These are phyloP conservation scores for Pelecanus crispus DNA, from an alignment of 2,113 vertebrate genomes.

Conservation along the genomic window DNA sequence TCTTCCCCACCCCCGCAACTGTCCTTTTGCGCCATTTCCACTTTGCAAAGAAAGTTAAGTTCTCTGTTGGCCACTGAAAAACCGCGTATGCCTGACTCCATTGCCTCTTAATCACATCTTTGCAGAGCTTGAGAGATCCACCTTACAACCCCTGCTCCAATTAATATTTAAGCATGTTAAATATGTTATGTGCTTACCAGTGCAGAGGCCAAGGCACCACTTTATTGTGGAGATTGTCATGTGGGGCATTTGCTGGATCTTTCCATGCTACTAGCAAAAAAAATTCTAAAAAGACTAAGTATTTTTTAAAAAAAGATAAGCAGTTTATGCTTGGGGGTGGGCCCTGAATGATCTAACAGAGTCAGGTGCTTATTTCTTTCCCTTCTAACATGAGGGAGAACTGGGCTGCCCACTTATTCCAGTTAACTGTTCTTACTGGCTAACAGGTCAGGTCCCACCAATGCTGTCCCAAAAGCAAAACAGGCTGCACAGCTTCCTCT, in stretches of 20 bases:
- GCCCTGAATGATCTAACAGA: background rate
- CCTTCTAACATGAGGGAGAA: background rate
- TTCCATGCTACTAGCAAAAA: background rate
- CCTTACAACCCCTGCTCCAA: background rate
- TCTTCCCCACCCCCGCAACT: background rate
- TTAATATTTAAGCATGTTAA: background rate
- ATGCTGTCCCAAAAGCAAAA: background rate
- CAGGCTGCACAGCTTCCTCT: background rate
- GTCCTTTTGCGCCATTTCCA: background rate
- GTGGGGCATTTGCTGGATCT: background rate
- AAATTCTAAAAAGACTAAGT: background rate
- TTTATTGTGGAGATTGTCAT: background rate
- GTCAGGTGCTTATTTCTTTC: background rate
- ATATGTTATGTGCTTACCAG: background rate
- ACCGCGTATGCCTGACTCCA: fast-evolving
- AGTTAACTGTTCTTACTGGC: background rate
- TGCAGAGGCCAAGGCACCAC: background rate
- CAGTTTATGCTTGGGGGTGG: background rate
- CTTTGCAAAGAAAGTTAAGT: background rate
- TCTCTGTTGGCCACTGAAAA: background rate
- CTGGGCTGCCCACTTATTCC: background rate
- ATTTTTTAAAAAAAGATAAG: background rate
- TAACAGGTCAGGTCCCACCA: background rate
- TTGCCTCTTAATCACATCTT: background rate
- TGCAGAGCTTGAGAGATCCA: background rate